Evolutionary conservation across 2,113 vertebrate species (phyloP).

Genomic region (human): GRCh38 chr11:125577501-125578000

Average conservation of each 20-base stretch:
- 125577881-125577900: not conserved
- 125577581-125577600: not conserved
- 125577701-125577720: too few relatives aligned
- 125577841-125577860: not conserved
- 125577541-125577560: conserved; percentile 95
- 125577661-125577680: not conserved
- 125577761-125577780: not conserved
- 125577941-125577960: not conserved
- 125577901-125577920: not conserved
- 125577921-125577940: not conserved
- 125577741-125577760: not conserved
- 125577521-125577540: conserved; percentile 96
- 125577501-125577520: conserved; percentile 98
- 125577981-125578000: not conserved
- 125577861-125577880: not conserved
- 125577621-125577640: not conserved
- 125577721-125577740: not conserved
- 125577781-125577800: conserved; percentile 4
- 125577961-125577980: not conserved
- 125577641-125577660: not conserved
- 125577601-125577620: not conserved
- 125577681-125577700: too few relatives aligned
- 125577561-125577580: conserved; percentile 93
- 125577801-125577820: not conserved
- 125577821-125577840: not conserved